Evolutionary conservation across 2,888 invertebrate species (phyloP).

Genomic region (Netelia inedita): DNA sequence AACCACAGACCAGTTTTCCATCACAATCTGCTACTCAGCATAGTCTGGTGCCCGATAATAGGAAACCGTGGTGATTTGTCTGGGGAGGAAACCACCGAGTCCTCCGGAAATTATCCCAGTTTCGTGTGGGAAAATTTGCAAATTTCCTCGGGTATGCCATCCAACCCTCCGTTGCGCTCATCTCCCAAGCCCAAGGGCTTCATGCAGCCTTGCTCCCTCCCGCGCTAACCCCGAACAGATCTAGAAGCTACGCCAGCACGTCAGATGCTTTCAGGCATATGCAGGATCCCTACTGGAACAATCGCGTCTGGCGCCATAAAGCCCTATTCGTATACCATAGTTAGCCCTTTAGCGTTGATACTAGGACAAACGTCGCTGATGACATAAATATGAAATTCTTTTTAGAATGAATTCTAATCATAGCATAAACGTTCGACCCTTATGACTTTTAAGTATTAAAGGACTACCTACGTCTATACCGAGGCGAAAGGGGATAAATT

Average conservation of each 20-base stretch:
- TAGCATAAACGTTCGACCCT: too few species aligned
- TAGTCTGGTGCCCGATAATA: constrained; percentile 79
- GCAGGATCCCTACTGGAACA: not conserved
- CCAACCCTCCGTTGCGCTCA: constrained; percentile 51
- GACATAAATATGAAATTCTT: not conserved
- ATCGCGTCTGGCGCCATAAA: not conserved
- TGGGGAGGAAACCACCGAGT: constrained; percentile 82
- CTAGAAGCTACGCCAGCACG: not conserved
- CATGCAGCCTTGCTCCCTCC: not conserved
- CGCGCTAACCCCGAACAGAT: not conserved
- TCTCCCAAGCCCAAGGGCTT: constrained; percentile 5
- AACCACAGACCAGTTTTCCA: constrained; percentile 23
- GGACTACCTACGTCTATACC: too few species aligned
- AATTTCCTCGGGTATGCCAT: constrained; percentile 78
- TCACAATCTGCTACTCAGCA: constrained; percentile 49
- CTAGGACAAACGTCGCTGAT: not conserved
- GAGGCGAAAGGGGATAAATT: too few species aligned
- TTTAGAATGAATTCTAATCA: too few species aligned
- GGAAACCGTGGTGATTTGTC: constrained; percentile 84
- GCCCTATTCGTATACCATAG: not conserved
- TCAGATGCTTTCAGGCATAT: not conserved
- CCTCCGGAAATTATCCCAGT: constrained; percentile 83
- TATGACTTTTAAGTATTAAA: too few species aligned
- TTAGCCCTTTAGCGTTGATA: not conserved
- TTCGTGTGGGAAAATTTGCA: constrained; percentile 83